Evolutionary conservation across 2,888 invertebrate species (phyloP), one percentile per base, ranked within the genome.

Genomic region (Melanostoma scalare): DNA sequence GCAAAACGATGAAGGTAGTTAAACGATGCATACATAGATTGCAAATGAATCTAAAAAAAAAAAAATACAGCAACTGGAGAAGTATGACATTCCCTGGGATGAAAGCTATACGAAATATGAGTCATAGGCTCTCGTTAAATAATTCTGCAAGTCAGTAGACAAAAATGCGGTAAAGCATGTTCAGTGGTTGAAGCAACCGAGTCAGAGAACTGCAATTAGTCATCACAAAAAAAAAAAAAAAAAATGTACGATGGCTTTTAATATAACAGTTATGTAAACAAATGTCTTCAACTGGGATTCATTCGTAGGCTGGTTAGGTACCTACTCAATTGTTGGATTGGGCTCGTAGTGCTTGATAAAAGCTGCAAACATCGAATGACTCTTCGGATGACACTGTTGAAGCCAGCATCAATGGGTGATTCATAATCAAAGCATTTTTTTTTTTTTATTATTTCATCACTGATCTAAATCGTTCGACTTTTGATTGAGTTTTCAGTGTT

Each of bases 71-170:
- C 10, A 44, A 36, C 73, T 56, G 53, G 61, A 44, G 33, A 72
- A 50, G 68, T 67, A 58, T 30, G 10, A 60, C 82, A 74, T 77
- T 84, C 69, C 69, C 53, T 48, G 58, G 78, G 82, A 84, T 84
- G 82, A 84, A 84, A 84, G 78, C 65, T 71, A 50, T 38, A 31
- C 20, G 20, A 20, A 20, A 3, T 31, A 74, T 84, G 82, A 84
- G 63, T 84, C 82, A 84, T 78, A 71, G 78, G 65, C 68, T 63
- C 35, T 42, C 68, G 82, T 84, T 78, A 69, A 78, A 78, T 63
- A 84, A 84, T 78, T 78, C 73, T 74, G 82, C 82, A 56, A 78
- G 82, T 84, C 82, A 84, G 82, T 84, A 84, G 82, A 84, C 78
- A 84, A 84, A 84, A 78, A 84, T 84, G 82, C 82, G 73, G 71